Evolutionary conservation across 2,797 vertebrate genomes (phyloP).

Genomic region (Mycteria americana): DNA sequence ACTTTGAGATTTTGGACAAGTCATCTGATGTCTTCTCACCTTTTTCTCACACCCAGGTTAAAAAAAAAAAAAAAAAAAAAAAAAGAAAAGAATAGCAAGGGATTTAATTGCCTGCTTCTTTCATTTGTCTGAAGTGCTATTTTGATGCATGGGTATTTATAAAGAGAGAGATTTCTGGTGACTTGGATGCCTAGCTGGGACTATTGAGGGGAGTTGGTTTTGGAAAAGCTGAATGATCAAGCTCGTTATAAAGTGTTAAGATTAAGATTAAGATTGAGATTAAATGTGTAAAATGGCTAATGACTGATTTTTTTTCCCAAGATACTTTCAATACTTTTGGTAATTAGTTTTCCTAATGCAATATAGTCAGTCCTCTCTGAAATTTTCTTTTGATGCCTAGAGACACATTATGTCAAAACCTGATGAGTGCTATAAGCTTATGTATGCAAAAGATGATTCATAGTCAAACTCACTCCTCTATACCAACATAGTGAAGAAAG

Average conservation of each 20-base stretch:
- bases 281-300: neutral
- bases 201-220: neutral
- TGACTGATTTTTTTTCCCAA: neutral
- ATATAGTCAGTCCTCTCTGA: slow-evolving; percentile 4
- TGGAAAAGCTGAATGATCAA: neutral
- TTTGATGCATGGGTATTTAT: neutral
- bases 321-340: neutral
- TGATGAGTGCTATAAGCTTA: neutral
- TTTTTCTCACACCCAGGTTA: neutral
- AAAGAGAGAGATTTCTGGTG: neutral
- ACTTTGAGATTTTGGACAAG: neutral
- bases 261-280: too few relatives aligned
- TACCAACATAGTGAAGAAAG: neutral
- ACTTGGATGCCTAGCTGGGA: neutral
- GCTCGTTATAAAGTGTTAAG: neutral
- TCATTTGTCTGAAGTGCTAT: neutral
- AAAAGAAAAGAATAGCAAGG: too few relatives aligned
- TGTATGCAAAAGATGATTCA: neutral
- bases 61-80: neutral
- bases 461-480: neutral
- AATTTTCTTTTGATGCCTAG: neutral
- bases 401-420: slow-evolving; percentile 5
- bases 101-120: neutral
- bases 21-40: neutral
- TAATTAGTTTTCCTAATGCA: slow-evolving; percentile 62